These are phyloP conservation scores for Acrossocheilus fasciatus DNA, from an alignment of 2,797 vertebrate species.

Conservation along the genomic window DNA sequence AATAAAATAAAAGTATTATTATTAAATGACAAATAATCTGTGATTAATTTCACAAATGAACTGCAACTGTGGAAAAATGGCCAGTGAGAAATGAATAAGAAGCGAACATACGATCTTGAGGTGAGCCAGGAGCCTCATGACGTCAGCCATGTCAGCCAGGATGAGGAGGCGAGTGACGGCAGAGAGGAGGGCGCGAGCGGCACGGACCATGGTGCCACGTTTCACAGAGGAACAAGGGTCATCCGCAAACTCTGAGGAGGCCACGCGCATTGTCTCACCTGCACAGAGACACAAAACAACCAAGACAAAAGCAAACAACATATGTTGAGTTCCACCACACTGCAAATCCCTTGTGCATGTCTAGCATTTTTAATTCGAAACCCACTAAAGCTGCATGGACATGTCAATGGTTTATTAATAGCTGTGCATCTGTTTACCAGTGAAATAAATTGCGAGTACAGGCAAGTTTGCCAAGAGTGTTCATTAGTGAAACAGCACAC, in stretches of 20 bases:
- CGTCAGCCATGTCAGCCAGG: slow-evolving; percentile 97
- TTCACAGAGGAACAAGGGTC: slow-evolving; percentile 98
- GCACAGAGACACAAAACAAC: not conserved
- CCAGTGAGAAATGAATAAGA: not conserved
- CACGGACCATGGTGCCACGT: slow-evolving; percentile 96
- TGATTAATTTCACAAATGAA: not conserved
- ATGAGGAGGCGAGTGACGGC: slow-evolving; percentile 97
- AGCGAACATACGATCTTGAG: slow-evolving; percentile 93
- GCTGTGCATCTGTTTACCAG: slow-evolving; percentile 30
- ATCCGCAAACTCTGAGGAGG: slow-evolving; percentile 96
- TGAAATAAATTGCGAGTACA: slow-evolving; percentile 22
- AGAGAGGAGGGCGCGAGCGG: slow-evolving; percentile 92
- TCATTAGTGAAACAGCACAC: slow-evolving; percentile 22
- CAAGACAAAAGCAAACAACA: slow-evolving; percentile 2
- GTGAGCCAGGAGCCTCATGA: slow-evolving; percentile 97
- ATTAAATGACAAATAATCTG: not conserved
- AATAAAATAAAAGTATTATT: not conserved
- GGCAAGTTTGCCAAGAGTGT: slow-evolving; percentile 3
- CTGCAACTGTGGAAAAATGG: not conserved
- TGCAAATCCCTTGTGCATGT: not conserved
- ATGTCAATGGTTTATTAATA: slow-evolving; percentile 41
- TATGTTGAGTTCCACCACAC: not conserved
- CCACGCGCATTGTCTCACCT: slow-evolving; percentile 95
- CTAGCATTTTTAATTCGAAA: not conserved
- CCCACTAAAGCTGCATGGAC: slow-evolving; percentile 8